phyloP scores from a whole-genome alignment of 2,888 invertebrate species.

The Polylopha cassiicola region DNA sequence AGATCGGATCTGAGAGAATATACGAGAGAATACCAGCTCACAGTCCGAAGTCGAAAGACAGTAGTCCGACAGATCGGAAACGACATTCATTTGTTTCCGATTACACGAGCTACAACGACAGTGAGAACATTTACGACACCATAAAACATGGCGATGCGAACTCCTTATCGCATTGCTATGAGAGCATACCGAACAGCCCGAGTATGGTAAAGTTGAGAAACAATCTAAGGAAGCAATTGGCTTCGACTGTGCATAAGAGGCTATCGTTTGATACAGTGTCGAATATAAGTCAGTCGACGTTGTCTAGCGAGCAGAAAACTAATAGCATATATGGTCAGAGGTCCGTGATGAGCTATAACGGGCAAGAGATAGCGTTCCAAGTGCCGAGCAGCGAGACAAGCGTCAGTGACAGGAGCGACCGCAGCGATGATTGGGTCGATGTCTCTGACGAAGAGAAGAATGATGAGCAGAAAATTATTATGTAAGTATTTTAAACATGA shows the following conservation, averaged over 20 bases:
- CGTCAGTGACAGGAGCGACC: slow-evolving; percentile 77
- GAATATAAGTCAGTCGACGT: slow-evolving; percentile 70
- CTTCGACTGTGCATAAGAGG: slow-evolving; percentile 59
- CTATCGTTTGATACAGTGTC: slow-evolving; percentile 69
- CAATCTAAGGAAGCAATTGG: slow-evolving; percentile 54
- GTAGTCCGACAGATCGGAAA: slow-evolving; percentile 58
- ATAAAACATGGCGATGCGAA: slow-evolving; percentile 74
- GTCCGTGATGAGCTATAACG: slow-evolving; percentile 68
- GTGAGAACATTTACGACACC: slow-evolving; percentile 80
- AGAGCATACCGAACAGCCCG: slow-evolving; percentile 75
- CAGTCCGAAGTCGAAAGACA: slow-evolving; percentile 53
- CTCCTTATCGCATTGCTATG: slow-evolving; percentile 78
- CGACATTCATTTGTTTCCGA: slow-evolving; percentile 61
- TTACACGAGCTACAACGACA: slow-evolving; percentile 63
- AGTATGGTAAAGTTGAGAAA: slow-evolving; percentile 64
- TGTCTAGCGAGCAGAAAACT: slow-evolving; percentile 78
- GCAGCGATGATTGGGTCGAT: slow-evolving; percentile 83
- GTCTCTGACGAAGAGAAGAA: slow-evolving; percentile 77
- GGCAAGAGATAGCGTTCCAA: slow-evolving; percentile 70
- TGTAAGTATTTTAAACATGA: slow-evolving; percentile 65
- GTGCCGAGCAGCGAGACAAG: slow-evolving; percentile 78
- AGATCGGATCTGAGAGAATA: slow-evolving; percentile 67
- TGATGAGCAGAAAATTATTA: slow-evolving; percentile 71
- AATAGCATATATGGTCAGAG: slow-evolving; percentile 79
- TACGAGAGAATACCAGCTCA: slow-evolving; percentile 67